Evolutionary conservation across 2,888 invertebrate genomes (phyloP), one percentile per base, ranked within the genome.

Genomic region (Herminia tarsipennalis): DNA sequence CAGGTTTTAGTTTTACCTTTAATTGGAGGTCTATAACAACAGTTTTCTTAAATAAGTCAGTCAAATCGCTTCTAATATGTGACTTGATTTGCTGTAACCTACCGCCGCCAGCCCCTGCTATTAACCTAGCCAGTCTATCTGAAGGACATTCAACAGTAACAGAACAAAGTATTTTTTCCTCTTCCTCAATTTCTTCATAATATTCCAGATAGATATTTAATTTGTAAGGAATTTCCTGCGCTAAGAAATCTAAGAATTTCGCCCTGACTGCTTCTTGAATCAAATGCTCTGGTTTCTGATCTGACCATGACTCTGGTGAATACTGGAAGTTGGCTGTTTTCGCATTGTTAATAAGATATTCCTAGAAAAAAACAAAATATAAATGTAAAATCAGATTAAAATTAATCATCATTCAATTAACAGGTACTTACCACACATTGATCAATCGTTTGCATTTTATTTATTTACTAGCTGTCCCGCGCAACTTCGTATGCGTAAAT

Each of bases 221-320:
- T 25, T 82, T 91, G 73, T 99, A 99, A 0, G 99, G 99, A 28
- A 99, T 93, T 88, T 98, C 97, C 60, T 97, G 93, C 0, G 95
- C 94, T 28, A 98, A 84, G 72, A 94, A 93, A 74, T 99, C 97
- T 47, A 99, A 81, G 25, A 98, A 92, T 62, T 95, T 96, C 1
- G 98, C 97, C 66, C 96, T 93, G 0, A 99, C 95, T 42, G 95
- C 94, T 61, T 94, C 93, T 36, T 93, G 88, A 47, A 97, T 94
- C 14, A 98, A 79, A 4, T 92, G 86, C 66, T 95, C 93, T 0
- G 95, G 94, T 9, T 92, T 85, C 71, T 96, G 95, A 79, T 98
- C 95, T 0, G 97, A 95, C 78, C 95, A 94, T 10, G 93, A 79
- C 22, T 94, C 88, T 8, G 93, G 84, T 13, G 95, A 86, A 75